Evolutionary conservation across 2,113 vertebrate species (phyloP).

Genomic region (Rhombomys opimus): DNA sequence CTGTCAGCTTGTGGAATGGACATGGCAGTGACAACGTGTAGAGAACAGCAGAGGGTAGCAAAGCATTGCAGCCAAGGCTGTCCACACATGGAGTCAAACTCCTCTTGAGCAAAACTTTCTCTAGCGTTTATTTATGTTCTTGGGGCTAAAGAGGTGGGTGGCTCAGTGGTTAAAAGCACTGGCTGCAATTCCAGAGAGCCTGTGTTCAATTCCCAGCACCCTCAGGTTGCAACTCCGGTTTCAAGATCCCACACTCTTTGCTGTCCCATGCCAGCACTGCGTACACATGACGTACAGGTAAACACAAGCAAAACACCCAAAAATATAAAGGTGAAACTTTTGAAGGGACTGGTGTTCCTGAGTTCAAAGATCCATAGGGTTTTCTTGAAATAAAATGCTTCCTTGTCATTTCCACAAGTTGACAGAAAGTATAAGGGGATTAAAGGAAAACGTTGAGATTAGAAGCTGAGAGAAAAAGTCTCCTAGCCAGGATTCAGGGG

Average conservation of each 20-base stretch:
- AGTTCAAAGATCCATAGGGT: neutral
- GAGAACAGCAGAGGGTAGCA: neutral
- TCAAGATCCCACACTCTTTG: neutral
- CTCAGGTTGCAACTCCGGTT: neutral
- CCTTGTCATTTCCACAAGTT: neutral
- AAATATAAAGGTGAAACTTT: neutral
- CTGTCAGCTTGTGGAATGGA: neutral
- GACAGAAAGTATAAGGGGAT: neutral
- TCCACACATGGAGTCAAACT: neutral
- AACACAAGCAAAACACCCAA: neutral
- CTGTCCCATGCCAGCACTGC: neutral
- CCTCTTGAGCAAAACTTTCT: neutral
- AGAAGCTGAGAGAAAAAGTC: neutral
- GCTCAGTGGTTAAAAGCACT: neutral
- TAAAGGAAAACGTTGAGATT: neutral
- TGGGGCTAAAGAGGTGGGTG: neutral
- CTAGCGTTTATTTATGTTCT: neutral
- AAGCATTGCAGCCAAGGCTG: neutral
- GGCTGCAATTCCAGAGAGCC: neutral
- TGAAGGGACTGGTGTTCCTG: neutral
- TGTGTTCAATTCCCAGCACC: neutral
- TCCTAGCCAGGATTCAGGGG: neutral
- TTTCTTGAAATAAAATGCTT: conserved; percentile 20
- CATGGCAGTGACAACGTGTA: neutral
- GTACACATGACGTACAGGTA: no score